Evolutionary conservation across 2,113 vertebrate species (phyloP).

Genomic region (Actenoides lindsayi): DNA sequence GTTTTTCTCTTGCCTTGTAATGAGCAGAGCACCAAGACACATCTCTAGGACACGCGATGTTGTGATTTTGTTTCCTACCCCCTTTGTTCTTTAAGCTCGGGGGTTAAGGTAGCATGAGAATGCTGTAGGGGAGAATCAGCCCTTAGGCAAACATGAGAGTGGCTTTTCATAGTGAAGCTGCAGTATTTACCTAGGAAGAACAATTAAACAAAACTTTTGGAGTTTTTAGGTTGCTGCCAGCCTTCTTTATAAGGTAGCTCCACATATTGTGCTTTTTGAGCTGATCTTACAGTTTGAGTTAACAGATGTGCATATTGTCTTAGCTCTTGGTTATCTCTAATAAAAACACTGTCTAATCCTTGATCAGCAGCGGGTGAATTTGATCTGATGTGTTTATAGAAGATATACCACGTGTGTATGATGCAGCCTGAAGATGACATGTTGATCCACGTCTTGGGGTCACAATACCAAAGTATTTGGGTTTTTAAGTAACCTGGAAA

Average conservation of each 20-base stretch:
- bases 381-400: not conserved
- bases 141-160: fast-evolving
- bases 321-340: not conserved
- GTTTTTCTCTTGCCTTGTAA: not conserved
- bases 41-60: fast-evolving
- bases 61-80: not conserved
- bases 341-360: not conserved
- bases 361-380: not conserved
- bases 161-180: not conserved
- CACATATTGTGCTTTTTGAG: not conserved
- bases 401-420: fast-evolving
- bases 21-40: fast-evolving
- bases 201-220: not conserved
- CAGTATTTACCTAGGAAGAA: not conserved
- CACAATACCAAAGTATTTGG: not conserved
- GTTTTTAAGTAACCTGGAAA: not conserved
- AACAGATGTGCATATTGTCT: not conserved
- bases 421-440: not conserved
- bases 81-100: not conserved
- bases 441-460: not conserved
- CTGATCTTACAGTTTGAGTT: not conserved
- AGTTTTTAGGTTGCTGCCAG: not conserved
- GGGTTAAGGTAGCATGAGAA: not conserved
- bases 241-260: not conserved
- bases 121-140: not conserved